These are phyloP conservation scores for Pachypsylla venusta DNA, from an alignment of 1,140 invertebrate species.

Conservation along the genomic window DNA sequence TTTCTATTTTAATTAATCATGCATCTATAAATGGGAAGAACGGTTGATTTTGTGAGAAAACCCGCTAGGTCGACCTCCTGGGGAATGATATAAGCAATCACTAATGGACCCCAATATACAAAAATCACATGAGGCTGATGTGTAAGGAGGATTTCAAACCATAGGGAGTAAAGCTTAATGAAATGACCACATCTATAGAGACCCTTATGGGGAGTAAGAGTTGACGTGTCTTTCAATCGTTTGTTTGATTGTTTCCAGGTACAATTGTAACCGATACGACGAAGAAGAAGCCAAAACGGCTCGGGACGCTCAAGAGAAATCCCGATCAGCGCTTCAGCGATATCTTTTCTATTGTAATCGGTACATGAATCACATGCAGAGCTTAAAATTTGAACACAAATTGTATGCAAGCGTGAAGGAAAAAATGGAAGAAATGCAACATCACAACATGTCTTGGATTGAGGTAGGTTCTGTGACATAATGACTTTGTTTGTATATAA, in stretches of 20 bases:
- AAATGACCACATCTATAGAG: not conserved
- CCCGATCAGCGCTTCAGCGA: slow-evolving; percentile 74
- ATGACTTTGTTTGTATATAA: no score
- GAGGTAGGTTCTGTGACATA: slow-evolving; percentile 73
- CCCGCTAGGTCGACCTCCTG: no score
- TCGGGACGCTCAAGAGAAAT: slow-evolving; percentile 87
- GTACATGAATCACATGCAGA: slow-evolving; percentile 99
- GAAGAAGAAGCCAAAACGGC: slow-evolving; percentile 94
- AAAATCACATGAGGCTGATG: no score
- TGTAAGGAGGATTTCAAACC: no score
- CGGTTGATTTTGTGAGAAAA: no score
- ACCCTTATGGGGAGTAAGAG: not conserved
- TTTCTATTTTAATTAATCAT: no score
- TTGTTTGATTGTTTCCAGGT: slow-evolving; percentile 41
- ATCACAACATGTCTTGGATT: slow-evolving; percentile 99
- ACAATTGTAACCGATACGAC: slow-evolving; percentile 96
- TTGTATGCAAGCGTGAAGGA: slow-evolving; percentile 84
- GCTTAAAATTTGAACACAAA: slow-evolving; percentile 94
- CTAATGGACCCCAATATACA: no score
- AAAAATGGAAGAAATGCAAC: slow-evolving; percentile 99
- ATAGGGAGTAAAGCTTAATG: not conserved
- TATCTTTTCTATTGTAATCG: slow-evolving; percentile 98
- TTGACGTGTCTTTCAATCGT: not conserved
- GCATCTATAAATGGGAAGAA: no score
- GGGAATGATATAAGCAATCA: no score